Evolutionary conservation across 2,888 invertebrate genomes (phyloP).

Genomic region (Platycheirus rosarum): DNA sequence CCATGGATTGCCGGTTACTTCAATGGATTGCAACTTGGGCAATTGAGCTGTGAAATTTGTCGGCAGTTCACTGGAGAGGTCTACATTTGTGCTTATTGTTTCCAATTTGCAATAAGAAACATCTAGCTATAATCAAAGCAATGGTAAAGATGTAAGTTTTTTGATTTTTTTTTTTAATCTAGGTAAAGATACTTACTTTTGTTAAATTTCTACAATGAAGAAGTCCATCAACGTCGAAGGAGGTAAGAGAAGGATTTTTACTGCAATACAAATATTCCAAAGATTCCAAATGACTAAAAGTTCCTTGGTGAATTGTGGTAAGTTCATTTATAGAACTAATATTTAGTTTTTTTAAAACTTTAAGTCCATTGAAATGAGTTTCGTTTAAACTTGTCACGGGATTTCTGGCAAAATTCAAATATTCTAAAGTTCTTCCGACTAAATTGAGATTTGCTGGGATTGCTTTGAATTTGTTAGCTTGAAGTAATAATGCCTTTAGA

Average conservation of each 20-base stretch:
- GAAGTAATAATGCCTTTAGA: conserved; percentile 85
- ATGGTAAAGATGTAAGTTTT: conserved; percentile 24
- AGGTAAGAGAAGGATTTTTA: conserved; percentile 84
- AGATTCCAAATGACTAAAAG: conserved; percentile 83
- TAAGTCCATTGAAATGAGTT: conserved; percentile 85
- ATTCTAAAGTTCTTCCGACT: conserved; percentile 84
- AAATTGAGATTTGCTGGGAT: conserved; percentile 85
- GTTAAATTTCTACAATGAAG: conserved; percentile 77
- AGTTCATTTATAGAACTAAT: conserved; percentile 85
- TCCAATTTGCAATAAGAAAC: conserved; percentile 86
- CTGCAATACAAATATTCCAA: conserved; percentile 83
- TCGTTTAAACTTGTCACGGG: conserved; percentile 85
- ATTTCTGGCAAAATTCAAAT: conserved; percentile 86
- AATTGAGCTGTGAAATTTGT: conserved; percentile 76
- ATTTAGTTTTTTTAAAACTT: conserved; percentile 84
- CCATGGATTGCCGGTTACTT: conserved; percentile 86
- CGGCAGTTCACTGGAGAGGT: conserved; percentile 42
- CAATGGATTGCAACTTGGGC: conserved; percentile 83
- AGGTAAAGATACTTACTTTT: conserved; percentile 76
- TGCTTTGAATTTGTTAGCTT: conserved; percentile 85
- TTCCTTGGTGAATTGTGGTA: conserved; percentile 84
- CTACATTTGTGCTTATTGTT: conserved; percentile 78
- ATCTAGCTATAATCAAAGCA: conserved; percentile 86
- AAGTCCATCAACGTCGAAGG: conserved; percentile 85
- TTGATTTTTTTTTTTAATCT: conserved; percentile 1